A percentile compares a stretch with the other conserved stretches of the same genome.
These are phyloP conservation scores for Ptilonorhynchus violaceus DNA, from an alignment of 2,113 vertebrate genomes.

Conservation along the genomic window DNA sequence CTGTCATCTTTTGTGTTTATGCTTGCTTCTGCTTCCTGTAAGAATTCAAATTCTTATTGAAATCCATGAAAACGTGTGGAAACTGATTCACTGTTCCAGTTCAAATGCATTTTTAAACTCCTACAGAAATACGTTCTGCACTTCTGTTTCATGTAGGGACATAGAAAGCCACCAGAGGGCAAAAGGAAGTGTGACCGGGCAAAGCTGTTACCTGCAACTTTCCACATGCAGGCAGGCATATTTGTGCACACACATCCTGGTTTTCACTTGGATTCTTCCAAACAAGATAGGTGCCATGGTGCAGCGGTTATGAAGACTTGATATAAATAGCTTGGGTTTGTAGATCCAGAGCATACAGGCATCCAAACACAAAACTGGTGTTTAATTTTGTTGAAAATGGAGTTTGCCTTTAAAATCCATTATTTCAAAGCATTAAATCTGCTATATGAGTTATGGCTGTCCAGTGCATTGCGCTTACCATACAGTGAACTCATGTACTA, in stretches of 20 bases:
- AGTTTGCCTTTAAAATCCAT: neutral
- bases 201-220: neutral
- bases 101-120: neutral
- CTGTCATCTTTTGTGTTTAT: neutral
- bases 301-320: neutral
- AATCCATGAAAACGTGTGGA: neutral
- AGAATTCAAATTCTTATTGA: neutral
- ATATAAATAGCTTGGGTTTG: neutral
- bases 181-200: neutral
- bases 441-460: neutral
- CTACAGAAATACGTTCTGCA: neutral
- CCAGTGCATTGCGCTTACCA: neutral
- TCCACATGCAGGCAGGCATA: accelerated
- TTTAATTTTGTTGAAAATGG: neutral
- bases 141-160: neutral
- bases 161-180: conserved; percentile 55
- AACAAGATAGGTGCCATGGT: neutral
- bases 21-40: neutral
- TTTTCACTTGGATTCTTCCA: neutral
- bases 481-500: neutral
- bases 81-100: neutral
- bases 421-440: neutral
- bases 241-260: neutral
- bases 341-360: neutral
- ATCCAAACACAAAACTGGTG: neutral